A percentile compares a stretch with the other conserved stretches of the same genome.
Evolutionary conservation across 2,888 invertebrate species (phyloP).

Genomic region (Ophioninae sp.): DNA sequence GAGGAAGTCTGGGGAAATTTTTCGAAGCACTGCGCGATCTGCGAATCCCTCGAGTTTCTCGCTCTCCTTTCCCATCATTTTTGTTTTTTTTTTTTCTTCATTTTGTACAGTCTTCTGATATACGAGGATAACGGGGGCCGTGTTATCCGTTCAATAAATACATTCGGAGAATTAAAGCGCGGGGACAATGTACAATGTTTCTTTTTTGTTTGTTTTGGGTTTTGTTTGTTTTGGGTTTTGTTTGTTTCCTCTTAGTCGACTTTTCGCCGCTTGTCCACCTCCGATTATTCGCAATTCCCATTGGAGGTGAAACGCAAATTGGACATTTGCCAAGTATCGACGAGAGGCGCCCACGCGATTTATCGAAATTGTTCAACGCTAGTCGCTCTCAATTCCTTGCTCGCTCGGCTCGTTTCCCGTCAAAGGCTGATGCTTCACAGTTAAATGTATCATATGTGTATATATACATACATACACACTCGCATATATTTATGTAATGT

Average conservation of each 20-base stretch:
- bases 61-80: background rate
- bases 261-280: background rate
- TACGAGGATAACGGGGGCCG: conserved; percentile 16
- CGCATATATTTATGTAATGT: too few species aligned
- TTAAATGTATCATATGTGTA: background rate
- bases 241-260: background rate
- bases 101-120: conserved; percentile 57
- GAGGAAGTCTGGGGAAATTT: background rate
- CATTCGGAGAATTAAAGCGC: conserved; percentile 45
- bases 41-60: conserved; percentile 34
- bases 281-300: background rate
- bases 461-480: background rate
- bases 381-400: conserved; percentile 19
- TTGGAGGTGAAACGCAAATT: background rate
- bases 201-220: conserved; percentile 14
- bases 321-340: background rate
- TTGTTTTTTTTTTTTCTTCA: background rate
- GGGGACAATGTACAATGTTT: conserved; percentile 52
- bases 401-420: conserved; percentile 29
- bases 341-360: background rate
- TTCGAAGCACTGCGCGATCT: conserved; percentile 21
- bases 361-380: background rate
- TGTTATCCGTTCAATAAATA: conserved; percentile 33
- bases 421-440: conserved; percentile 44
- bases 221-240: conserved; percentile 5